These are phyloP conservation scores for Bradypus variegatus DNA, from an alignment of 2,797 vertebrate species.

Conservation along the genomic window DNA sequence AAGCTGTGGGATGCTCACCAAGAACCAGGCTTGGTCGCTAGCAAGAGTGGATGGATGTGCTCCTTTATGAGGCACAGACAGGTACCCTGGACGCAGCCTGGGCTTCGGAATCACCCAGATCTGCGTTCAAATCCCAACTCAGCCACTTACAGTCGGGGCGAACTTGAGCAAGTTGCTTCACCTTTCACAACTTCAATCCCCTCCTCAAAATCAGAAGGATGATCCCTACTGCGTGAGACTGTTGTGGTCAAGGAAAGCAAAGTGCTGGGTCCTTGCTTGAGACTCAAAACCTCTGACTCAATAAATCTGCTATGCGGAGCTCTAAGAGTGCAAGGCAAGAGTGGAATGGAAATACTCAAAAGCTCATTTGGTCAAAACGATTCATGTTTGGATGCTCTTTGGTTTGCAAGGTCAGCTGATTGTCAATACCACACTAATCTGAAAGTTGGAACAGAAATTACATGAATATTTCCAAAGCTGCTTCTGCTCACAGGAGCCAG, in stretches of 20 bases:
- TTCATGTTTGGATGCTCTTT: too few relatives aligned
- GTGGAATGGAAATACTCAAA: not conserved
- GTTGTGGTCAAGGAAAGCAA: not conserved
- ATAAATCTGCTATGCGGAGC: not conserved
- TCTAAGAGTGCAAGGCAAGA: not conserved
- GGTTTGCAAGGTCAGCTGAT: not conserved
- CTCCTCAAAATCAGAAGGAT: too few relatives aligned
- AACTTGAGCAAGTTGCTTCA: not conserved
- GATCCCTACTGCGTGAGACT: not conserved
- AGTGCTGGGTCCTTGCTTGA: too few relatives aligned
- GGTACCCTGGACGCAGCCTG: not conserved
- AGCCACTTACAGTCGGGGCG: not conserved
- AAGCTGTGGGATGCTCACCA: not conserved
- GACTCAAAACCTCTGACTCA: not conserved
- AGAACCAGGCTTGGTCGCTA: not conserved
- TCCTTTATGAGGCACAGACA: not conserved
- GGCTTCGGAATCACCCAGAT: not conserved
- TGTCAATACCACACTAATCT: not conserved
- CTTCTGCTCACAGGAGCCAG: not conserved
- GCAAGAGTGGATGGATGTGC: not conserved
- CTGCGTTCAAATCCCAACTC: not conserved
- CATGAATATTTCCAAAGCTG: not conserved
- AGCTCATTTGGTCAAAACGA: not conserved
- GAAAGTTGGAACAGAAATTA: not conserved
- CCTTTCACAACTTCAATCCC: not conserved